Conservation (phyloP, 1,140 invertebrate species). For the Drosophila melanica region DNA sequence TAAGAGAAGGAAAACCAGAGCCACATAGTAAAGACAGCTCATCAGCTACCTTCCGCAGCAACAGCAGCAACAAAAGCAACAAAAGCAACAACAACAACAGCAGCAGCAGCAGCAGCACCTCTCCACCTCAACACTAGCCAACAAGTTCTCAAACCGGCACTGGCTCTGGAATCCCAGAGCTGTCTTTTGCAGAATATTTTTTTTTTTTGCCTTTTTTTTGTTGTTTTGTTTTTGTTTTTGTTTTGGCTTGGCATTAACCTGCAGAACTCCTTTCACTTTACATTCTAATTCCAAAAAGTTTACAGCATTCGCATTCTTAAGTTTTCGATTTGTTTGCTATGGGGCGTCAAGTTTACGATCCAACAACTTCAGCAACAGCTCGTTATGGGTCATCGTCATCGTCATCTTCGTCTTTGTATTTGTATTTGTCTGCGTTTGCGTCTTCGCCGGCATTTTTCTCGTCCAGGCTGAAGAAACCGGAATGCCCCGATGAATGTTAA, state of each 20-base stretch:
- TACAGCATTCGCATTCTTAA: constrained; percentile 77
- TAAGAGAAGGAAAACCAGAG: not conserved
- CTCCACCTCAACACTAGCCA: not conserved
- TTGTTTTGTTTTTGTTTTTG: constrained; percentile 12
- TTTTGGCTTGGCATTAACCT: constrained; percentile 71
- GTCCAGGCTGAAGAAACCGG: constrained; percentile 57
- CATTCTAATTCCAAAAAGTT: constrained; percentile 77
- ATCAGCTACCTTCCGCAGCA: not conserved
- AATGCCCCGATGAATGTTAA: constrained; percentile 74
- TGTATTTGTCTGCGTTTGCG: not conserved
- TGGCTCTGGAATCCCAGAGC: constrained; percentile 19
- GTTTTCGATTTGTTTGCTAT: constrained; percentile 41
- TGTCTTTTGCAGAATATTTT: not conserved
- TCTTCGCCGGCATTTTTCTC: constrained; percentile 53
- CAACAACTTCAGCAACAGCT: constrained; percentile 34
- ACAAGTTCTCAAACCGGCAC: constrained; percentile 9
- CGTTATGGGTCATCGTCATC: constrained; percentile 49
- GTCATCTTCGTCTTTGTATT: not conserved
- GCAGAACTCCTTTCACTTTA: constrained; percentile 81
- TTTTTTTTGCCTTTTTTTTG: not conserved
- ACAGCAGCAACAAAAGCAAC: too few relatives aligned
- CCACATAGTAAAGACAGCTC: constrained; percentile 7
- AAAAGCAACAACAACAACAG: not conserved
- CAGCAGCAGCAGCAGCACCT: not conserved
- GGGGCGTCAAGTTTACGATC: constrained; percentile 39